A percentile compares a stretch with the other conserved stretches of the same genome.
phyloP scores from a whole-genome alignment of 30 jellyfish, hydroid and myxozoan species.

The Hydra vulgaris region DNA sequence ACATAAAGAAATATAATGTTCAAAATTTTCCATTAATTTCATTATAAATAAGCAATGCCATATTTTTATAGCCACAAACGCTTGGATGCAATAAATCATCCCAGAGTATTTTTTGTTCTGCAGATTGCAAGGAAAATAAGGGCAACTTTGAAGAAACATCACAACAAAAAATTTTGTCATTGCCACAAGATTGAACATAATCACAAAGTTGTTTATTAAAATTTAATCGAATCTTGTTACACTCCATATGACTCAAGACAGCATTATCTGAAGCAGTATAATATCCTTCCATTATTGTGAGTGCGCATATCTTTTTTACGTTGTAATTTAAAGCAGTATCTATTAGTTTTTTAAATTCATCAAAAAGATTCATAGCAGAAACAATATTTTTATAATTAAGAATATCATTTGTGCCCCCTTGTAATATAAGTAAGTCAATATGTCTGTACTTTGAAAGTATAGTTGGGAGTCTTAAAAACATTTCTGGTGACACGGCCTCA shows the following conservation, averaged over 20 bases:
- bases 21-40: slow-evolving; percentile 10
- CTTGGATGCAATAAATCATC: slow-evolving; percentile 76
- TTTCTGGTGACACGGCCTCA: slow-evolving; percentile 47
- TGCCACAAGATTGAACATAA: not conserved
- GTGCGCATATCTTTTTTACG: slow-evolving; percentile 19
- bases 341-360: slow-evolving; percentile 12
- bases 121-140: slow-evolving; percentile 37
- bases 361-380: not conserved
- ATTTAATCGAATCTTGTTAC: slow-evolving; percentile 8
- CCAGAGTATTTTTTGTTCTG: slow-evolving; percentile 50
- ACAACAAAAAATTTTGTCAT: slow-evolving; percentile 25
- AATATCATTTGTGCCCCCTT: slow-evolving; percentile 93
- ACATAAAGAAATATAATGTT: too few species aligned
- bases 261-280: slow-evolving; percentile 27
- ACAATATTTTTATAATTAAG: not conserved
- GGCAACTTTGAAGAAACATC: slow-evolving; percentile 76
- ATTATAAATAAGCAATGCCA: slow-evolving; percentile 78
- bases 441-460: slow-evolving; percentile 34
- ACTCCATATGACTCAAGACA: slow-evolving; percentile 8
- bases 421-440: slow-evolving; percentile 50
- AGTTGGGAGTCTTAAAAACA: slow-evolving; percentile 54
- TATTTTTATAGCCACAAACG: slow-evolving; percentile 63
- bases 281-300: slow-evolving; percentile 29
- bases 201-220: slow-evolving; percentile 3
- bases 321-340: not conserved